Base-by-base conservation (phyloP, 2,113 vertebrate species). In the Corythaeola cristata region DNA sequence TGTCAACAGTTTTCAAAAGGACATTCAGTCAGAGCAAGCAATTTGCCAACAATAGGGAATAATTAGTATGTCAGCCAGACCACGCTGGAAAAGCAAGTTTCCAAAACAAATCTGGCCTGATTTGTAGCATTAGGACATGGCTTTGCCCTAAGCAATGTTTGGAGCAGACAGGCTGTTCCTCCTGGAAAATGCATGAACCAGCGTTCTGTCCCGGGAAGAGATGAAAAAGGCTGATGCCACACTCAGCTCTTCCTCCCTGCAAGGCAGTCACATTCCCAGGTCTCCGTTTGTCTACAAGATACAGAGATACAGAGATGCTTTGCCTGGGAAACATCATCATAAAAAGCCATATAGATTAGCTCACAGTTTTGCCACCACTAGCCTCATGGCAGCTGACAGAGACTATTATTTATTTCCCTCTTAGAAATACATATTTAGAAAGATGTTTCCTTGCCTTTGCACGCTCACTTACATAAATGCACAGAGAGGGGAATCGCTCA, bases 1-100 rank as follows among this genome's bases (percentile, higher is more conserved):
- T 64, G 55, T 91, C 91, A 91, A 49, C 44, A 85, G 49, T 82
- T 93, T 95, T 95, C 80, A 92, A 92, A 97, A 94, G 49, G 56
- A 92, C 52, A 37, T 75, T 75, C 32, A 79, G 69, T 50, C 49
- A 68, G 58, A 88, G 71, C 26, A 89, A 93, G 74, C 74, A 78
- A 76, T 47, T 47, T 73, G 66, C 74, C 69, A 88, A 72, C 35
- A 67, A 33, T 20, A 95, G 67, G 58, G 26, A 89, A 62, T 75
- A 72, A 92, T 68, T 72, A 78, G 13, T 58, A 63, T 55, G n/a
- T 72, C 73, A 92, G 92, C 69, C 90, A 95, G 80, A 89, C 62
- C 94, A 59, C 69, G 82, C 74, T 96, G 87, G 56, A 91, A 90
- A 90, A 97, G 58, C 49, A 76, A 45, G 53, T 89, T 96, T 95